phyloP scores from a whole-genome alignment of 2,797 vertebrate genomes.

The Alfaro cultratus region DNA sequence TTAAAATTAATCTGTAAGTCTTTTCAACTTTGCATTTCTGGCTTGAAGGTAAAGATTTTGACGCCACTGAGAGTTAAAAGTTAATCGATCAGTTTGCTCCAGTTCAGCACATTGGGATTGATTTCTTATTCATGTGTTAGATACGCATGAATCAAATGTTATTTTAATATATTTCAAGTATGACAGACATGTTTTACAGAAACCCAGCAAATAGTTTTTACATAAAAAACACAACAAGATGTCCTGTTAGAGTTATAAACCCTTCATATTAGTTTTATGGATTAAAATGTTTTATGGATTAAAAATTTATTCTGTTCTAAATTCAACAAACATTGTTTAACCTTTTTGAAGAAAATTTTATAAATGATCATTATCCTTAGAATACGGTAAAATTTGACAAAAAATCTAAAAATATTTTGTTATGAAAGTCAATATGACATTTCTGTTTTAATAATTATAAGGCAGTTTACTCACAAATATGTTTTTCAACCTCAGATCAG shows the following conservation, averaged over 20 bases:
- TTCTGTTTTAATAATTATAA: not conserved
- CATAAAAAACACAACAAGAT: no score
- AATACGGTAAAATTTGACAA: not conserved
- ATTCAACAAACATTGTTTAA: not conserved
- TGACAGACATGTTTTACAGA: not conserved
- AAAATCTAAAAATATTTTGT: not conserved
- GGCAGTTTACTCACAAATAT: not conserved
- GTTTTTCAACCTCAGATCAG: not conserved
- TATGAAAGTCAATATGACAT: not conserved
- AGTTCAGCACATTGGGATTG: no score
- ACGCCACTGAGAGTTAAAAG: no score
- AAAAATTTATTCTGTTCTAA: not conserved
- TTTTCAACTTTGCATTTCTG: no score
- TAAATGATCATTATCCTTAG: not conserved
- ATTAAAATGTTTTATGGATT: not conserved
- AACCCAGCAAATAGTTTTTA: no score
- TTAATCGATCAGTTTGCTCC: no score
- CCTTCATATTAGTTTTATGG: not conserved
- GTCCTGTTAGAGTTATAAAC: no score
- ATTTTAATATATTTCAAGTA: not conserved
- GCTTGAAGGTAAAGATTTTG: no score
- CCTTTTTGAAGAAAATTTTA: not conserved
- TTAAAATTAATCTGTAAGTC: no score
- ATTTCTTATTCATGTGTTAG: no score
- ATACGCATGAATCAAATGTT: no score